Conservation (phyloP, 1,140 invertebrate species). For the Trissolcus basalis region DNA sequence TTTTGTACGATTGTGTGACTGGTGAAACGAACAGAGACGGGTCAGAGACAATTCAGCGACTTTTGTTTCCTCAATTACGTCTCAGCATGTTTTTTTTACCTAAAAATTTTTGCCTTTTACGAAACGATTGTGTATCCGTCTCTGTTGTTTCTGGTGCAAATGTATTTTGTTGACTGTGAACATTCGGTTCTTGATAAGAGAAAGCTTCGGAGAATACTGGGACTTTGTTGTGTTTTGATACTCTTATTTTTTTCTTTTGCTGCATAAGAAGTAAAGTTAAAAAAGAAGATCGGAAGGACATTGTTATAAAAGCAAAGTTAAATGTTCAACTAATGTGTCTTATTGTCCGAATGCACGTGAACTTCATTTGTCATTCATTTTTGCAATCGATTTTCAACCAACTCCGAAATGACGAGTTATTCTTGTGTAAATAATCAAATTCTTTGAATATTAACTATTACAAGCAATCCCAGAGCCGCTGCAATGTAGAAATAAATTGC, state of each 20-base stretch:
- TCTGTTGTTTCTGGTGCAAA: slow-evolving; percentile 4
- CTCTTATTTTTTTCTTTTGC: background rate
- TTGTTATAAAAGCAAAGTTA: slow-evolving; percentile 4
- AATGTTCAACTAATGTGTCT: slow-evolving; percentile 11
- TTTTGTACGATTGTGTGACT: too few species aligned
- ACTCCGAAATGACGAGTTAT: slow-evolving; percentile 13
- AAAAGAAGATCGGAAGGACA: background rate
- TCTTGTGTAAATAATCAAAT: slow-evolving; percentile 41
- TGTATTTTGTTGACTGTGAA: slow-evolving; percentile 24
- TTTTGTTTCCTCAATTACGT: background rate
- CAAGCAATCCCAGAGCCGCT: slow-evolving; percentile 9
- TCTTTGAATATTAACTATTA: slow-evolving; percentile 31
- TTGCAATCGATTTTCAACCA: background rate
- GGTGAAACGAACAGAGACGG: too few species aligned
- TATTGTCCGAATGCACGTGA: slow-evolving; percentile 1
- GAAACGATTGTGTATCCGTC: too few species aligned
- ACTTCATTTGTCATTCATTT: slow-evolving; percentile 37
- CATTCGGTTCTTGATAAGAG: slow-evolving; percentile 3
- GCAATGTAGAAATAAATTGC: too few species aligned
- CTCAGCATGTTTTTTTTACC: slow-evolving; percentile 12
- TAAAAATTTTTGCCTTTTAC: background rate
- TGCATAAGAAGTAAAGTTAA: background rate
- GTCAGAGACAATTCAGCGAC: too few species aligned
- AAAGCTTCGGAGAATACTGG: slow-evolving; percentile 19
- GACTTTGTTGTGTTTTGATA: too few species aligned